Base-by-base conservation (phyloP, 1,140 invertebrate genomes). In the Andrena cerasifolii region DNA sequence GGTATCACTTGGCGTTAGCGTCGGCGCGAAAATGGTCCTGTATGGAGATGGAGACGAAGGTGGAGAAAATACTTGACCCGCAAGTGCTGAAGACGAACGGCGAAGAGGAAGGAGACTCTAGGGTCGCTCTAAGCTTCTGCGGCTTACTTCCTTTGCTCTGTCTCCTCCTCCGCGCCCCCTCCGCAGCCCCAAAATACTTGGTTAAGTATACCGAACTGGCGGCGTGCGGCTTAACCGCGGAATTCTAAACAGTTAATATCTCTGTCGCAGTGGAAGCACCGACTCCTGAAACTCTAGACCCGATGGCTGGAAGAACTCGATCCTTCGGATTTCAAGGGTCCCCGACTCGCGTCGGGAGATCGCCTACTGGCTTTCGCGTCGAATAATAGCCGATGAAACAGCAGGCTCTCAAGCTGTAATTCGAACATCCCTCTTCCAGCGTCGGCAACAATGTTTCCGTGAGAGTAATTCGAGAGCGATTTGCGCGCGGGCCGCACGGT, bases 1-100 rank as follows among this genome's bases (percentile, higher is more conserved):
- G 68, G 40, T 81, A 83, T 85, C 85, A 78, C 80, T 87, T 78
- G 61, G 72, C 47, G 56, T 59, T 49, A 31, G 49, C 67, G 80
- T 80, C 61, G 84, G 81, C 36, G 53, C 10, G 36, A 40, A 40
- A 40, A 40, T 10, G 10, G 2, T 18, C 51, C 8, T 28, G 49
- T 33, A 33, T 10, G 28, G n/a, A 21, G 8, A n/a, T 3, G 18
- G 3, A 51, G 14, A 43, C 14, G 36, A 8, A 51, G 28, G 53
- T 72, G 26, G 47, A 40, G 59, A 53, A 58, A 62, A 33, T 28
- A 47, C 26, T 40, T 3, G 16, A 5, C 4, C 2, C 26, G 18
- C 26, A 12, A 16, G 4, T 18, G 7, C 24, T n/a, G 10, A 45
- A 26, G 49, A 28, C 21, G 51, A 26, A 45, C 7, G 14, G 3